Evolutionary conservation across 2,797 vertebrate species (phyloP), one percentile per base, ranked within the genome.

Genomic region (Cynopterus sphinx): DNA sequence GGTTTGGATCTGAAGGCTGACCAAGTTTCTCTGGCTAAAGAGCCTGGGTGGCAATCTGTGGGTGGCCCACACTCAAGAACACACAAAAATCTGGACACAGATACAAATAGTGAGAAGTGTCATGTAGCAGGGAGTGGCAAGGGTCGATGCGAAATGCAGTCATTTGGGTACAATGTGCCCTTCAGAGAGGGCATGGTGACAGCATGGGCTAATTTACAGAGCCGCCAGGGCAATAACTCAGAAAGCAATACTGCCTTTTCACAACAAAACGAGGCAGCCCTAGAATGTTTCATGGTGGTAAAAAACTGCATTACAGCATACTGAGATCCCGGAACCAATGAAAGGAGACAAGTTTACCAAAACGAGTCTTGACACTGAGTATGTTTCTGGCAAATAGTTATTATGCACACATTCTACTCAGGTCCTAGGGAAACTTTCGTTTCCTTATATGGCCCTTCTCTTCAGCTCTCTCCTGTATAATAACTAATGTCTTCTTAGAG

Each of bases 401-500:
- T 93, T 79, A 95, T 95, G 91, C 96, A 93, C 96, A 97, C 87
- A 0, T 43, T 95, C 83, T 84, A 87, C 81, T 41, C 94, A 91
- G 74, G 81, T 91, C 86, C 94, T 81, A 15, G 1, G 89, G 1
- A 91, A 96, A 98, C 88, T 93, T 98, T 97, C 41, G 67, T 91
- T 98, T 97, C 98, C 98, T 98, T 98, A 98, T 98, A 98, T 98
- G 98, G 98, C 87, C 95, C 98, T 97, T 97, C 97, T 94, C 91
- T n/a, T 97, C 96, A 59, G 19, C 2, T 31, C 92, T 96, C 94
- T 91, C 93, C 95, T 90, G 95, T 78, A 91, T 39, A 17, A 77
- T 67, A 96, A 88, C 87, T 36, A 88, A 33, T 2, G 96, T 91
- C 36, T 90, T 84, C 97, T 97, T 96, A 97, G 26, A 63, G 84